phyloP scores from a whole-genome alignment of 2,113 vertebrate genomes.

The Xyliphius kryptos region DNA sequence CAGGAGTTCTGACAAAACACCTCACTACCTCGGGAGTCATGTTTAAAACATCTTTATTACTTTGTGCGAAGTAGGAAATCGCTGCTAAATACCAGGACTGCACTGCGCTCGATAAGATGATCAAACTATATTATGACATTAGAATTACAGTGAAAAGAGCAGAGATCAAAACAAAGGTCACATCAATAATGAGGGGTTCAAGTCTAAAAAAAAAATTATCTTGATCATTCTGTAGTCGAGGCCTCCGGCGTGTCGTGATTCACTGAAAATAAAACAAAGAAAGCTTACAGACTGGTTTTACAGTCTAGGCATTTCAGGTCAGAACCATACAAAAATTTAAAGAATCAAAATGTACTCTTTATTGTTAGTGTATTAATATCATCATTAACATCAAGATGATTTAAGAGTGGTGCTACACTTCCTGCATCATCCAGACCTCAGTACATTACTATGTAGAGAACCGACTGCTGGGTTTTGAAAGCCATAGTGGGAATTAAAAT shows the following conservation, averaged over 20 bases:
- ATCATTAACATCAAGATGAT: no score
- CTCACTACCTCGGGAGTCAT: neutral
- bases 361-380: no score
- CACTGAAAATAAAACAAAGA: constrained; percentile 48
- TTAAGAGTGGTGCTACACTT: no score
- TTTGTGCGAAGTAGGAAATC: constrained; percentile 29
- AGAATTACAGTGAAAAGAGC: constrained; percentile 20
- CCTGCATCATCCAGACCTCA: no score
- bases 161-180: constrained; percentile 19
- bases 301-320: no score
- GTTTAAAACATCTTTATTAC: constrained; percentile 40
- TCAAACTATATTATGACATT: constrained; percentile 17
- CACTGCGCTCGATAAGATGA: constrained; percentile 8
- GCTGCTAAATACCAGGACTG: constrained; percentile 24
- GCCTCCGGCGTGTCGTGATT: constrained; percentile 62
- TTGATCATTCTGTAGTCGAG: constrained; percentile 56
- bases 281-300: neutral
- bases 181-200: neutral
- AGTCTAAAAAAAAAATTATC: constrained; percentile 17
- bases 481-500: no score
- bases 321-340: no score
- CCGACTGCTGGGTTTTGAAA: no score
- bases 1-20: no score
- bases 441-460: no score
- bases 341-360: no score